Evolutionary conservation across 2,888 invertebrate species (phyloP), one percentile per base, ranked within the genome.

Genomic region (Dryomyza anilis): DNA sequence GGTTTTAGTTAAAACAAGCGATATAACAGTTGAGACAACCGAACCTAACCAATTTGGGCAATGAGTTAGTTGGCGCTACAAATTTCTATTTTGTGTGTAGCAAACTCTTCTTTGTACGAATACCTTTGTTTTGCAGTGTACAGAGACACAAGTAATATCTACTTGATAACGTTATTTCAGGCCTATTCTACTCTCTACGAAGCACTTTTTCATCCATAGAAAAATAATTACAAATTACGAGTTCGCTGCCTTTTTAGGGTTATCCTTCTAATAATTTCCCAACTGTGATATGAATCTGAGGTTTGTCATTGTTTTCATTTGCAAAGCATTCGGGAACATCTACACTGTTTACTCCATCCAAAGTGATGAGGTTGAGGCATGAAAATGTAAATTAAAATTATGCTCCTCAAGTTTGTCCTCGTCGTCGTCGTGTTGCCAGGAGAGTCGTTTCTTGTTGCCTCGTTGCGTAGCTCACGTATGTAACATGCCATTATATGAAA

Each of bases 301-400:
- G 12, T 46, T 46, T 23, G 46, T 29, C 19, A 14, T 53, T 6
- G 30, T 25, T 50, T 61, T 21, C 48, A 36, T 19, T 46, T 27
- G 16, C 25, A 52, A 52, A 36, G 12, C 36, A 48, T 33, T 10
- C 25, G 27, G 36, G 12, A 48, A 19, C 29, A 16, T n/a, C 25
- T 33, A 16, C 48, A n/a, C 21, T 48, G 19, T 12, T 12, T 12
- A 29, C 21, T 30, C 45, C 21, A 16, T 30, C 45, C 19, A 21
- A 16, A 39, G 19, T 10, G 39, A 14, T 30, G 58, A 10, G 58
- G 30, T 30, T 46, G 59, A 16, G 25, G 23, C 36, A 52, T 60
- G 48, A 48, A 39, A 53, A 63, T 48, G 48, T 56, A 63, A 63
- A 57, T 63, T 57, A 63, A 57, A 63, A 63, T 39, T 56, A 48